Evolutionary conservation across 1,140 invertebrate species (phyloP).

Genomic region (Drosophila triauraria): DNA sequence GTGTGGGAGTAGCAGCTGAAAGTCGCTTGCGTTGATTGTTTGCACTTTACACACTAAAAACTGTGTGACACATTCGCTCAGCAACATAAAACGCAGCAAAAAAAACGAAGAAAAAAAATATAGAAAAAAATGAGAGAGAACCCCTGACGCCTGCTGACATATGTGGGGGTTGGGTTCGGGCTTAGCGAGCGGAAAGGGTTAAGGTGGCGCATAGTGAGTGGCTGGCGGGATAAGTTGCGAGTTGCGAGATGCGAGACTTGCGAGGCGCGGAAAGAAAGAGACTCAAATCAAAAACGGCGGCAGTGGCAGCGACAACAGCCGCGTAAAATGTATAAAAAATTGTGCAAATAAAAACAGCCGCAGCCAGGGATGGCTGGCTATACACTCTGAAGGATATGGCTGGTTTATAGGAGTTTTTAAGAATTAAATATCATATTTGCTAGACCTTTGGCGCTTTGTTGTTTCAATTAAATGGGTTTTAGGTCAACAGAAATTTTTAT

Average conservation of each 20-base stretch:
- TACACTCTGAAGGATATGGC: neutral
- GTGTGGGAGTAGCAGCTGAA: slow-evolving; percentile 49
- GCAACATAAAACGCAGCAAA: slow-evolving; percentile 41
- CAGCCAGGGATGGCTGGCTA: neutral
- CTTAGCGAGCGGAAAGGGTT: neutral
- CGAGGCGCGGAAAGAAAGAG: slow-evolving; percentile 23
- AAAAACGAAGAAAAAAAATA: slow-evolving; percentile 1
- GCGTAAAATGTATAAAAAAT: slow-evolving; percentile 47
- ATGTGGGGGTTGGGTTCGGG: slow-evolving; percentile 17
- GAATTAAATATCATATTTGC: too few species aligned
- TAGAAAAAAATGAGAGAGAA: slow-evolving; percentile 1
- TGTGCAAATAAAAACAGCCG: slow-evolving; percentile 24
- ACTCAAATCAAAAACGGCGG: slow-evolving; percentile 70
- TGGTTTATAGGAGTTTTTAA: neutral
- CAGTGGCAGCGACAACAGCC: slow-evolving; percentile 49
- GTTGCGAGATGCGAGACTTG: slow-evolving; percentile 11
- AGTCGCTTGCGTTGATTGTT: slow-evolving; percentile 80
- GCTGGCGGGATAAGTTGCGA: slow-evolving; percentile 20
- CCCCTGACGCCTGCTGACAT: slow-evolving; percentile 50
- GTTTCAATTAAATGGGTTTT: too few species aligned
- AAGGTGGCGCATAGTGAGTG: slow-evolving; percentile 15
- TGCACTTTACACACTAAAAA: slow-evolving; percentile 79
- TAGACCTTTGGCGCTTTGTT: too few species aligned
- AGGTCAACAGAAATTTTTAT: too few species aligned
- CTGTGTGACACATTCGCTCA: slow-evolving; percentile 60